Evolutionary conservation across 1,140 invertebrate genomes (phyloP), one percentile per base, ranked within the genome.

Genomic region (Drosophila chauvacae): DNA sequence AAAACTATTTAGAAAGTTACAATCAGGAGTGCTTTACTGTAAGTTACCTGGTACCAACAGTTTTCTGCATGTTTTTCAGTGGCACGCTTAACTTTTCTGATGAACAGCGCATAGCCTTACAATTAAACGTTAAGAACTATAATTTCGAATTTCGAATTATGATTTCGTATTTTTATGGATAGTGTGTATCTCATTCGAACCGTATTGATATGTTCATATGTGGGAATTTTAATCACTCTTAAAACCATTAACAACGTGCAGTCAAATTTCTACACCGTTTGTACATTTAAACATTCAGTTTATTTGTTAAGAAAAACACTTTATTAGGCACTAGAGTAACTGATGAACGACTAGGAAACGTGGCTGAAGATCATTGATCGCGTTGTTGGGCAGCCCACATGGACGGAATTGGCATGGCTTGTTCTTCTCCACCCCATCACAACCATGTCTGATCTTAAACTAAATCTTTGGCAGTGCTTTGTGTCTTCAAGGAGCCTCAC

Each of bases 381-480:
- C 20, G 18, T 55, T 48, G 30, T 61, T 42, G 48, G 51, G 45
- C 80, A 84, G 73, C 78, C 74, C 56, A 75, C 83, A 66, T 86
- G 82, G 82, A 87, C 84, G 84, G 84, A 88, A 87, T 88, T 68
- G 78, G 68, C 79, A 73, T 80, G 62, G 48, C 59, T 64, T 77
- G 62, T 39, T 61, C 26, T 60, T 30, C 44, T 44, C 44, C 35
- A 48, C 39, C 28, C 14, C 35, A 58, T 48, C 39, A 45, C 33
- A 55, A 55, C 51, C 51, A 55, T 37, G 51, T 56, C 23, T 42
- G 28, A 48, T 77, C 65, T 75, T 86, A 87, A 79, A 77, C 69
- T 78, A 70, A 88, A 80, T 87, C 84, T 87, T 87, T 87, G 84
- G 84, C 84, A 87, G 84, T 87, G 80, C 69, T 72, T 77, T 77